These are phyloP conservation scores for Dendronephthya gigantea DNA, from an alignment of 64 coral and sea anemone species.

Conservation along the genomic window DNA sequence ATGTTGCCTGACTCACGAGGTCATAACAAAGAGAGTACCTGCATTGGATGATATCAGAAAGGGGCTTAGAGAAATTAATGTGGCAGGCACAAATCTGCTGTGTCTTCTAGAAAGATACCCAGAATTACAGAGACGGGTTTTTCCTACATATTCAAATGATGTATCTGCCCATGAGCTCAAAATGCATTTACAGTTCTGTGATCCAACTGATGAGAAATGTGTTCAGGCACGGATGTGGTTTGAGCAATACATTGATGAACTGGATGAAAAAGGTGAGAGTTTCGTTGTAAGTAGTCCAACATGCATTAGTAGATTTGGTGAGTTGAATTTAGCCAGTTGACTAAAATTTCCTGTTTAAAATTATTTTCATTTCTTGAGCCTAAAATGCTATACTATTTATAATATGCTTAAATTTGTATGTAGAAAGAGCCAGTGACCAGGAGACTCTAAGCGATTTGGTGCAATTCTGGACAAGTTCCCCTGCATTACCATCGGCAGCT, in stretches of 20 bases:
- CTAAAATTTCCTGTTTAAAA: too few relatives aligned
- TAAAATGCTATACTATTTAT: neutral
- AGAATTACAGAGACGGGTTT: neutral
- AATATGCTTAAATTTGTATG: neutral
- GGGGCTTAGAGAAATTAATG: neutral
- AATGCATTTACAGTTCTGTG: neutral
- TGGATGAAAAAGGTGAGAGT: slow-evolving; percentile 5
- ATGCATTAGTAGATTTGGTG: neutral
- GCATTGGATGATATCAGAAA: slow-evolving; percentile 4
- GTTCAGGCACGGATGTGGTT: neutral
- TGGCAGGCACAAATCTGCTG: neutral
- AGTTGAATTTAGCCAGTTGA: neutral
- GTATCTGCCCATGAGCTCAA: neutral
- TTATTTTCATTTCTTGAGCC: neutral
- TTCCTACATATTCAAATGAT: neutral
- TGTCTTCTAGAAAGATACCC: neutral
- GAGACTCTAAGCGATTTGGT: slow-evolving; percentile 1
- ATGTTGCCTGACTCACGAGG: neutral
- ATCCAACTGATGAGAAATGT: neutral
- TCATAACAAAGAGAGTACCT: neutral
- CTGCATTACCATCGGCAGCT: neutral
- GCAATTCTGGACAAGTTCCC: slow-evolving; percentile 5
- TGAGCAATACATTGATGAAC: slow-evolving; percentile 13
- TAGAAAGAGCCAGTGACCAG: neutral
- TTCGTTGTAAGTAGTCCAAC: too few relatives aligned